A percentile compares a stretch with the other conserved stretches of the same genome.
phyloP scores from a whole-genome alignment of 2,888 invertebrate genomes.

The Folsomia manolachei region DNA sequence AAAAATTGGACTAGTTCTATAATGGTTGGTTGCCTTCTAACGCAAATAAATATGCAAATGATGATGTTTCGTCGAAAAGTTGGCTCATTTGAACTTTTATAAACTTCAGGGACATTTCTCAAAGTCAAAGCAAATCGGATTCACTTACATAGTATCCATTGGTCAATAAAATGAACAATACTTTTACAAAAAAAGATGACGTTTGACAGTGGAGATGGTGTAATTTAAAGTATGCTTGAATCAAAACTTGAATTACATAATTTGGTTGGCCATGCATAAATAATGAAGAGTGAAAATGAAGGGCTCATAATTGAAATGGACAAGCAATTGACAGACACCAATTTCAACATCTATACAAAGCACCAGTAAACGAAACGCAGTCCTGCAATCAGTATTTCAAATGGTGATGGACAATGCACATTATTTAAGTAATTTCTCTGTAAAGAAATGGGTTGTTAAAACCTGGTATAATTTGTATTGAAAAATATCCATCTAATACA shows the following conservation, averaged over 20 bases:
- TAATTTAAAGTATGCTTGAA: too few species aligned
- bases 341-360: background rate
- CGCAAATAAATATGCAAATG: too few species aligned
- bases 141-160: too few species aligned
- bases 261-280: constrained; percentile 7
- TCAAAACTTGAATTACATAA: background rate
- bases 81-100: too few species aligned
- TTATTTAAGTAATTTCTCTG: background rate
- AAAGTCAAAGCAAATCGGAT: too few species aligned
- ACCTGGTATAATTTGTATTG: background rate
- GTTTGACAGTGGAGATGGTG: too few species aligned
- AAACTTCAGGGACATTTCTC: too few species aligned
- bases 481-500: background rate
- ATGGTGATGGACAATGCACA: background rate
- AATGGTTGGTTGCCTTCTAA: too few species aligned
- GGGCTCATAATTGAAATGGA: background rate
- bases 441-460: background rate
- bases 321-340: background rate
- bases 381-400: background rate
- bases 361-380: background rate
- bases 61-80: too few species aligned
- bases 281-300: background rate
- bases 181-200: too few species aligned
- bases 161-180: too few species aligned
- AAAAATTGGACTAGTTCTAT: too few species aligned